Base-by-base conservation (phyloP, 2,888 invertebrate species). In the Steinernema hermaphroditum region DNA sequence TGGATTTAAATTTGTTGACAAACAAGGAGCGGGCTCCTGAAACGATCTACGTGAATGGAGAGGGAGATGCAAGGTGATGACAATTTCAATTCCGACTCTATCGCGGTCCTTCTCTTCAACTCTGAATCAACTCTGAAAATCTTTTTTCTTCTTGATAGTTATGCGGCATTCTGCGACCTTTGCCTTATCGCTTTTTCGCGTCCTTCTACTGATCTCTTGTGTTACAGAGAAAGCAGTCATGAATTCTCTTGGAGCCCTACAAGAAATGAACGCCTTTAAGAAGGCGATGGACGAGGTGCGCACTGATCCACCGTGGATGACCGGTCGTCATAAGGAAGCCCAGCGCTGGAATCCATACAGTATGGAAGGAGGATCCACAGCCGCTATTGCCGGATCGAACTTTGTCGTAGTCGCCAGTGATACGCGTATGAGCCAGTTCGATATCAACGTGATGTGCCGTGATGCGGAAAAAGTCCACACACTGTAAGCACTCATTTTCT, bases 351-450 rank as follows among this genome's bases (percentile, higher is more conserved):
- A 83, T 70, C 85, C 85, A 27, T 85, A 85, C 74, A 80, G 82
- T 22, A 78, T 84, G 74, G 85, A 85, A 72, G 85, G 85, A 72
- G 85, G 85, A 83, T 95, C 94, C 86, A 91, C 95, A 72, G 92
- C 96, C 69, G 97, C 96, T 29, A 92, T 98, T 83, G 94, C 94
- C 86, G 98, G 98, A 29, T 92, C 94, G 54, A 94, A 96, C 88
- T 98, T 92, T 88, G 94, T 92, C 22, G 91, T 98, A 29, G 92
- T 98, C 87, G 98, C 94, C 4, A 94, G 94, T 0, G 98, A 98
- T 87, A 95, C 85, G 12, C 80, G 84, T 72, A 81, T 87, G 82
- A 75, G 80, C 1, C 77, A 76, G 29, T 73, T 77, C 54, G 84
- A 83, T 8, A 75, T 83, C 71, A 82, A 80, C 74, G 80, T 86